Conservation (phyloP, 2,113 vertebrate species). For the Corythornis cristatus region DNA sequence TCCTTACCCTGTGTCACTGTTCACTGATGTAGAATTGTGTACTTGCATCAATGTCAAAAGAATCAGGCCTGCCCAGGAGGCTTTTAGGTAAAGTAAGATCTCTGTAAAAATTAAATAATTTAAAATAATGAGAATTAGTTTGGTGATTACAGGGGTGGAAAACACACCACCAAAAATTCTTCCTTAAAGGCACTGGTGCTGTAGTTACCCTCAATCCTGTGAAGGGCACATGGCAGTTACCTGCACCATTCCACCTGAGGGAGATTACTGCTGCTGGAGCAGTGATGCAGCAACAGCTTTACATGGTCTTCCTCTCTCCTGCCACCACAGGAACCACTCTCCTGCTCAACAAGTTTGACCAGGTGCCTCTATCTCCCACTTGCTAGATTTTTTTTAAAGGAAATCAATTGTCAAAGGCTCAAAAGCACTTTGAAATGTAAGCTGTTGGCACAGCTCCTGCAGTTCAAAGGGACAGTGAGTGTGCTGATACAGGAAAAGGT, state of each 20-base stretch:
- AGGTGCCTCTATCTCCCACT: background rate
- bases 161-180: background rate
- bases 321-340: rapidly evolving
- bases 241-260: background rate
- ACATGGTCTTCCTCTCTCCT: background rate
- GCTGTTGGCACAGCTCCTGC: background rate
- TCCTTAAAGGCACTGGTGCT: background rate
- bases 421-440: background rate
- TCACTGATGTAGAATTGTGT: background rate
- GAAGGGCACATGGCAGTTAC: rapidly evolving
- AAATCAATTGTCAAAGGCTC: background rate
- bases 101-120: background rate
- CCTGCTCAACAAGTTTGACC: background rate
- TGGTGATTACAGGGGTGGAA: rapidly evolving
- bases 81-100: background rate
- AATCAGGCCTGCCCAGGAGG: background rate
- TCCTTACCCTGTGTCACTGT: background rate
- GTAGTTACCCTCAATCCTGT: background rate
- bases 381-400: background rate
- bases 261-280: rapidly evolving
- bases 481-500: background rate
- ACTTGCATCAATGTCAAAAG: background rate
- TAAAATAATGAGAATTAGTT: background rate
- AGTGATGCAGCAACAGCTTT: background rate
- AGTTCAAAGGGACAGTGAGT: background rate